phyloP scores from a whole-genome alignment of 2,888 invertebrate species.

The Caenorhabditis auriculariae region DNA sequence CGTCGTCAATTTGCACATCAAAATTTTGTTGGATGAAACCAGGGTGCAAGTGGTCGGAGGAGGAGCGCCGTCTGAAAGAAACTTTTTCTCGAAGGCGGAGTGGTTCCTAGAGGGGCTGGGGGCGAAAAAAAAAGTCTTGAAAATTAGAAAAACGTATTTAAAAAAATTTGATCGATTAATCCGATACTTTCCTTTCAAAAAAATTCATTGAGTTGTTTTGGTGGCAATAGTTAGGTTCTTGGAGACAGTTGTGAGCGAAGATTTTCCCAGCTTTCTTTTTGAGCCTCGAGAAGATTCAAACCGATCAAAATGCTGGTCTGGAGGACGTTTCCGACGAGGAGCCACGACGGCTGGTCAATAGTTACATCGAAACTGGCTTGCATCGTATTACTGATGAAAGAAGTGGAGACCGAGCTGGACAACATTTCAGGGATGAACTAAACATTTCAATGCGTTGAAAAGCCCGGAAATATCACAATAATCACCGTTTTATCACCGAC shows the following conservation, averaged over 20 bases:
- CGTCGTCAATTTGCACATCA: constrained; percentile 2
- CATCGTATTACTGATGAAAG: neutral
- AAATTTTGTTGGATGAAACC: neutral
- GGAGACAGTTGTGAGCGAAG: no score
- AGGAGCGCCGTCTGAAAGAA: neutral
- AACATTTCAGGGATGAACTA: constrained; percentile 11
- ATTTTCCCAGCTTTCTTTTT: neutral
- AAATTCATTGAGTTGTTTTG: no score
- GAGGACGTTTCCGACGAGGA: no score
- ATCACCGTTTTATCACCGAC: neutral
- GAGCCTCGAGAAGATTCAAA: neutral
- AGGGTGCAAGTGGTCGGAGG: neutral
- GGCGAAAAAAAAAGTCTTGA: no score
- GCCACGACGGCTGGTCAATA: neutral
- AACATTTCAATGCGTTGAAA: no score
- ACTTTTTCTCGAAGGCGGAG: no score
- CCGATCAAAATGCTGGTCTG: no score
- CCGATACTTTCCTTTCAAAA: no score
- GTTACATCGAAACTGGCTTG: neutral
- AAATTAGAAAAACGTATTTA: no score
- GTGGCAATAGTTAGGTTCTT: no score
- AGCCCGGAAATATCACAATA: neutral
- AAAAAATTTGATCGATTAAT: no score
- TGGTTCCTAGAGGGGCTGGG: no score
- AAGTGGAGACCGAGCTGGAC: neutral